These are phyloP conservation scores for Ivindomyrus marchei DNA, from an alignment of 2,113 vertebrate genomes.

Conservation along the genomic window DNA sequence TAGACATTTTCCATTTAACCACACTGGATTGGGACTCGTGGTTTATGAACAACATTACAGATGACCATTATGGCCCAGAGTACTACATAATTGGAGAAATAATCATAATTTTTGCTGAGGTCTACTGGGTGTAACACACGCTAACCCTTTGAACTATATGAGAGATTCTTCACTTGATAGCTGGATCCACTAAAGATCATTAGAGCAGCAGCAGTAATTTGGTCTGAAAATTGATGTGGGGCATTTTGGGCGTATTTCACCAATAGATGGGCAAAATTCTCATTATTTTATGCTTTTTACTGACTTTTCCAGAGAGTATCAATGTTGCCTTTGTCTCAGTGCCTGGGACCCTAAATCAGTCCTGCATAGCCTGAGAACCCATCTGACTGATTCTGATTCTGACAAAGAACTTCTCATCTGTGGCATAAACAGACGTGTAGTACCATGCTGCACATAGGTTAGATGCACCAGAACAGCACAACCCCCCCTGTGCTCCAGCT, in stretches of 20 bases:
- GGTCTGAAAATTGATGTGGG: background rate
- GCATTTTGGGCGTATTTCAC: background rate
- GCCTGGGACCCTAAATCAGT: background rate
- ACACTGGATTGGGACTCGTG: background rate
- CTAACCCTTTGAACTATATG: background rate
- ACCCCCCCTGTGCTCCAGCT: background rate
- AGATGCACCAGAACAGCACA: background rate
- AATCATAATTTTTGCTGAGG: background rate
- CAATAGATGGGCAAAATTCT: background rate
- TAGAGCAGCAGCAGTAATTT: background rate
- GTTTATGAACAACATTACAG: background rate
- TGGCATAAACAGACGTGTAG: background rate
- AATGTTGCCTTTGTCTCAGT: background rate
- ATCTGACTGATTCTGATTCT: background rate
- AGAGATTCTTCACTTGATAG: background rate
- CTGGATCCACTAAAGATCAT: background rate
- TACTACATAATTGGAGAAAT: background rate
- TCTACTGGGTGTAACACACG: background rate
- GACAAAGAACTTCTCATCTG: background rate
- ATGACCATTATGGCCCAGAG: background rate
- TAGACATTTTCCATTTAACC: background rate
- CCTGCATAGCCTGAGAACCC: background rate
- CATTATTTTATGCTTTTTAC: background rate
- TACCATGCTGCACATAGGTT: background rate
- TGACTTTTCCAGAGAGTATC: background rate